These are phyloP conservation scores for Drosophila burlai DNA, from an alignment of 1,140 invertebrate species.

Conservation along the genomic window DNA sequence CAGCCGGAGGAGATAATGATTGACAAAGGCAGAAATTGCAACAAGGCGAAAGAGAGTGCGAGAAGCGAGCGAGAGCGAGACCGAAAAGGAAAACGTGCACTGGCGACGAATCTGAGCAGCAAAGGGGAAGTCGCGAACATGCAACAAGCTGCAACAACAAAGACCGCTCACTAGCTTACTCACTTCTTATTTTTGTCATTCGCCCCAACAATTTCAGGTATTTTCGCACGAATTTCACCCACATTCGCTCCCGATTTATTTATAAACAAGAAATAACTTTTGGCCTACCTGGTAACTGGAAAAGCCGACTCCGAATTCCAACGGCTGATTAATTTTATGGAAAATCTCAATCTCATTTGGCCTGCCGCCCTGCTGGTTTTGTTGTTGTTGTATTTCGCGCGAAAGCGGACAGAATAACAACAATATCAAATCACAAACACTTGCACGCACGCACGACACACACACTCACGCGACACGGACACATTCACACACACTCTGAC, in stretches of 20 bases:
- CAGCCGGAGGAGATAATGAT: conserved; percentile 20
- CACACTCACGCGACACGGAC: conserved; percentile 11
- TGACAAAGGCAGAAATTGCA: conserved; percentile 49
- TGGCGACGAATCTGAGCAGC: conserved; percentile 45
- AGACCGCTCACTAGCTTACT: conserved; percentile 2
- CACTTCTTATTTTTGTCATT: conserved; percentile 66
- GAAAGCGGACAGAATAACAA: conserved; percentile 55
- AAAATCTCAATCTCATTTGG: conserved; percentile 32
- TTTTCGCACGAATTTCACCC: conserved; percentile 57
- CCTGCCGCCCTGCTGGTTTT: conserved; percentile 4
- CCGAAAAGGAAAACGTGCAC: conserved; percentile 46
- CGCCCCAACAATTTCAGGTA: conserved; percentile 66
- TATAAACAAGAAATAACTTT: conserved; percentile 32
- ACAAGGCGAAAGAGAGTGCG: conserved; percentile 38
- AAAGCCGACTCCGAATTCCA: conserved; percentile 6
- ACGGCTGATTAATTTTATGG: conserved; percentile 17
- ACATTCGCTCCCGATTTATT: conserved; percentile 27
- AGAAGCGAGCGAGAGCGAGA: conserved; percentile 30
- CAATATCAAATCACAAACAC: conserved; percentile 72
- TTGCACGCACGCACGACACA: conserved; percentile 35
- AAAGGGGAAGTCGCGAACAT: conserved; percentile 61
- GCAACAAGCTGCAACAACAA: conserved; percentile 71
- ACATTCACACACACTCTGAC: conserved; percentile 33
- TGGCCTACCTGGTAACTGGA: conserved; percentile 37
- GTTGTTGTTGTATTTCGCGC: conserved; percentile 47